phyloP scores from a whole-genome alignment of 1,140 invertebrate species.

The Acromyrmex charruanus region DNA sequence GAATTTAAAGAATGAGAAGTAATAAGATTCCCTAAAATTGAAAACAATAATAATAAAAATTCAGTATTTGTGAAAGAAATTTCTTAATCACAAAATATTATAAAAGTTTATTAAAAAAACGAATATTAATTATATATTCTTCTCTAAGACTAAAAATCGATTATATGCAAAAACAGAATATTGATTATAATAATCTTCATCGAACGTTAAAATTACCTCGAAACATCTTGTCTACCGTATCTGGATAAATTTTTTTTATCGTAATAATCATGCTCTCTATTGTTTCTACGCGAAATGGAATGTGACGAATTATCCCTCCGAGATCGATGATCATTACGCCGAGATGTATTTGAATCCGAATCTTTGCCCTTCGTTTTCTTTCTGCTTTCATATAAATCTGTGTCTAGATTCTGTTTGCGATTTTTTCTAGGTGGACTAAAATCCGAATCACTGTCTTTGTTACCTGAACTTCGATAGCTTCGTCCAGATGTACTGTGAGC shows the following conservation, averaged over 20 bases:
- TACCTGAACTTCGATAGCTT: constrained; percentile 52
- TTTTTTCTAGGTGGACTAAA: constrained; percentile 75
- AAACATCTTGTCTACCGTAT: not conserved
- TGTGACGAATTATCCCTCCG: constrained; percentile 34
- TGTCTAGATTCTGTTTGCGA: constrained; percentile 60
- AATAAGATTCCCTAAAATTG: too few relatives aligned
- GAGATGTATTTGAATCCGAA: constrained; percentile 62
- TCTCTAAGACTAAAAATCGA: too few relatives aligned
- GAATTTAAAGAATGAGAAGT: not conserved
- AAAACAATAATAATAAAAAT: too few relatives aligned
- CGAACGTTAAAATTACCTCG: constrained; percentile 29
- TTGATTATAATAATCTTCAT: constrained; percentile 7
- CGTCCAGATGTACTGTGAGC: constrained; percentile 60
- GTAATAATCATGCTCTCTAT: constrained; percentile 72
- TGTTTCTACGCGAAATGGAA: constrained; percentile 80
- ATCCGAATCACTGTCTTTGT: constrained; percentile 74
- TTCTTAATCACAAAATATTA: too few relatives aligned
- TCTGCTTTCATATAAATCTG: constrained; percentile 65
- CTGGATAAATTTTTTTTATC: constrained; percentile 78
- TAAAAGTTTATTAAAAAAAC: too few relatives aligned
- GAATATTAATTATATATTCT: too few relatives aligned
- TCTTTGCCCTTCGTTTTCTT: constrained; percentile 66
- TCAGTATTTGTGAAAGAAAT: too few relatives aligned
- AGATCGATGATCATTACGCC: constrained; percentile 19
- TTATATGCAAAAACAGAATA: too few relatives aligned